Conservation (phyloP, 2,797 vertebrate species). For the Sparidentex hasta region DNA sequence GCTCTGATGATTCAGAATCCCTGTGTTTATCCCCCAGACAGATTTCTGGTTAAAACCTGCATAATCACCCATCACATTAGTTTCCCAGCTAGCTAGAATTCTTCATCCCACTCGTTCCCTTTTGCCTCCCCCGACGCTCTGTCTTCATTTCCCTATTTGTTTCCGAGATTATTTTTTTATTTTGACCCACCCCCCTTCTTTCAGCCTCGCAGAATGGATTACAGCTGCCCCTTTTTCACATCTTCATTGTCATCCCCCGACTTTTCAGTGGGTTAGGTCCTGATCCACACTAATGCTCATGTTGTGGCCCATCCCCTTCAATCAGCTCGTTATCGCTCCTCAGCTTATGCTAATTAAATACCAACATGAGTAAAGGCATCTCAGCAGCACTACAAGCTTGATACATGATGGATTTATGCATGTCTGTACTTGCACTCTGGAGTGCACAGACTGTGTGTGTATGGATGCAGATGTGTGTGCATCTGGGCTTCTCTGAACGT, state of each 20-base stretch:
- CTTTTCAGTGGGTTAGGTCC: slow-evolving; percentile 50
- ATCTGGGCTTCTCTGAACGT: slow-evolving; percentile 18
- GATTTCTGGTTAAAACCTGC: slow-evolving; percentile 63
- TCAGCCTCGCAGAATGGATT: slow-evolving; percentile 45
- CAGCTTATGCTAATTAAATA: slow-evolving; percentile 76
- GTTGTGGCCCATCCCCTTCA: slow-evolving; percentile 61
- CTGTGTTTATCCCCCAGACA: slow-evolving; percentile 59
- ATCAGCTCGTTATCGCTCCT: slow-evolving; percentile 62
- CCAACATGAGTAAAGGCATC: slow-evolving; percentile 49
- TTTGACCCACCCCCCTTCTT: slow-evolving; percentile 13
- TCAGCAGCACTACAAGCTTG: slow-evolving; percentile 24
- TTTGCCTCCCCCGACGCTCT: slow-evolving; percentile 11
- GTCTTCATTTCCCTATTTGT: slow-evolving; percentile 18
- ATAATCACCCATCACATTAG: slow-evolving; percentile 65
- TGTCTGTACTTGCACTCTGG: background rate
- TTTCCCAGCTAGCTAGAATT: slow-evolving; percentile 43
- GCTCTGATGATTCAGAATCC: slow-evolving; percentile 57
- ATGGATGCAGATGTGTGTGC: slow-evolving; percentile 32
- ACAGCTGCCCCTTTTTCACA: slow-evolving; percentile 44
- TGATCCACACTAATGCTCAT: slow-evolving; percentile 65
- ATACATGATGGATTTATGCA: slow-evolving; percentile 35
- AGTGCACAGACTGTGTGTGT: slow-evolving; percentile 17
- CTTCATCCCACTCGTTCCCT: slow-evolving; percentile 29
- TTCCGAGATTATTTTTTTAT: slow-evolving; percentile 27
- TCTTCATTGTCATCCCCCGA: slow-evolving; percentile 51